Base-by-base conservation (phyloP, 23 tunicate genomes). In the Aplidium turbinatum region DNA sequence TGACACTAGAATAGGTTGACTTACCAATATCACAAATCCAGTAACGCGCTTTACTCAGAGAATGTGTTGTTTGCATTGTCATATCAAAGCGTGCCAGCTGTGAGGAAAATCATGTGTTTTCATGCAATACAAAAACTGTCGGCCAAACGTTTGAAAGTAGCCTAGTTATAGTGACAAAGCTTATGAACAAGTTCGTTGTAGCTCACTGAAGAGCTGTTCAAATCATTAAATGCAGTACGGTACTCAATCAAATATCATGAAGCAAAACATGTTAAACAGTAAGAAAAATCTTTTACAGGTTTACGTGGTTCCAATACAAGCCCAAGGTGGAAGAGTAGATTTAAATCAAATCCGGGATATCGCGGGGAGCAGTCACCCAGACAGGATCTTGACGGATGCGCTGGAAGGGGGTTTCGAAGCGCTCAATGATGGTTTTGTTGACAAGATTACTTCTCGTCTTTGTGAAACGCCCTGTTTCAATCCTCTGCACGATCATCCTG, bases 361-460 rank as follows among this genome's bases (percentile, higher is more conserved):
- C 40, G 71, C 83, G 18, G 83, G 83, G 1, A 6, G 9, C 7
- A n/a, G n/a, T n/a, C 38, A 61, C 4, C 48, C 33, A 22, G 57
- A 78, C 19, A 65, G 66, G 20, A 36, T 78, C 22, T 33, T 78
- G 11, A 35, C 35, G 19, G 83, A 52, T 66, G 83, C 83, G 11
- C 29, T 78, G 33, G 35, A 28, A 4, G 54, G 75, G 11, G 83
- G 83, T 33, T 78, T 78, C 60, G 75, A 78, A 0, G 83, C 75
- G 50, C 53, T 78, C 35, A 45, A 78, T 28, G 66, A 78, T 19
- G 39, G 11, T 3, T 78, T 78, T 60, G 74, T 75, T 1, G 35
- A 31, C 21, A 51, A 47, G 29, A 66, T 78, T 9, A 63, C 61
- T 11, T 13, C 25, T 16, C 39, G 65, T 16, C 65, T 78, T 7